A percentile compares a stretch with the other conserved stretches of the same genome.
These are phyloP conservation scores for Ypsolopha sequella DNA, from an alignment of 2,888 invertebrate species.

Conservation along the genomic window DNA sequence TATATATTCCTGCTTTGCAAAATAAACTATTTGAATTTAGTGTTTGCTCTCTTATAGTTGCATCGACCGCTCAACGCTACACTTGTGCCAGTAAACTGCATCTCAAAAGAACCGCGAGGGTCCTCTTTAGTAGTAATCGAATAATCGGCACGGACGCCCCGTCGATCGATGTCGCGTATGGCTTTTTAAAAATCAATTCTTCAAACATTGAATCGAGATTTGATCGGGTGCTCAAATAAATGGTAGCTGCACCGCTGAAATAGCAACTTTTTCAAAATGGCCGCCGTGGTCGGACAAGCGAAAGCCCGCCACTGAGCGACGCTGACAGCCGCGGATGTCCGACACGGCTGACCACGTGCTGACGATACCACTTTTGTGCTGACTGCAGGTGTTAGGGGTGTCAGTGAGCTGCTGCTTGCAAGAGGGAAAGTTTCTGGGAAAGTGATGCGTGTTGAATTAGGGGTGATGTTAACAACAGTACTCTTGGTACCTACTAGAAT, in stretches of 20 bases:
- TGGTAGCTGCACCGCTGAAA: conserved; percentile 14
- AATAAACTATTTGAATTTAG: too few relatives aligned
- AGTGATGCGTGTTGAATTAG: neutral
- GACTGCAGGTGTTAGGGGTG: neutral
- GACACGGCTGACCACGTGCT: conserved; percentile 41
- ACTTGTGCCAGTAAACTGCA: neutral
- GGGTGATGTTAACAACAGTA: neutral
- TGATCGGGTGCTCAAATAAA: conserved; percentile 6
- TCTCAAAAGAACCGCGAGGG: neutral
- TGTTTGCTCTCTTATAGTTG: too few relatives aligned
- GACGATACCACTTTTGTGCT: neutral
- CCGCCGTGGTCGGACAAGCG: conserved; percentile 12
- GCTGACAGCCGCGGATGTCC: conserved; percentile 28
- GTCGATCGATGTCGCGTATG: conserved; percentile 27
- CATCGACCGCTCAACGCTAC: too few relatives aligned
- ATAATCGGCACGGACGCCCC: conserved; percentile 21
- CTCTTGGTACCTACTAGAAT: too few relatives aligned
- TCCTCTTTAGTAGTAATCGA: conserved; percentile 20
- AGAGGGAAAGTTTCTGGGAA: neutral
- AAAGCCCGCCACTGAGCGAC: conserved; percentile 10
- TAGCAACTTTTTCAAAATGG: conserved; percentile 51
- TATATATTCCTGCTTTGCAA: too few relatives aligned
- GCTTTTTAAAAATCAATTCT: conserved; percentile 34
- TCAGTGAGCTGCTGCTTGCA: too few relatives aligned
- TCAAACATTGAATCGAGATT: conserved; percentile 17